phyloP scores from a whole-genome alignment of 2,113 vertebrate species.

The Centropus unirufus region DNA sequence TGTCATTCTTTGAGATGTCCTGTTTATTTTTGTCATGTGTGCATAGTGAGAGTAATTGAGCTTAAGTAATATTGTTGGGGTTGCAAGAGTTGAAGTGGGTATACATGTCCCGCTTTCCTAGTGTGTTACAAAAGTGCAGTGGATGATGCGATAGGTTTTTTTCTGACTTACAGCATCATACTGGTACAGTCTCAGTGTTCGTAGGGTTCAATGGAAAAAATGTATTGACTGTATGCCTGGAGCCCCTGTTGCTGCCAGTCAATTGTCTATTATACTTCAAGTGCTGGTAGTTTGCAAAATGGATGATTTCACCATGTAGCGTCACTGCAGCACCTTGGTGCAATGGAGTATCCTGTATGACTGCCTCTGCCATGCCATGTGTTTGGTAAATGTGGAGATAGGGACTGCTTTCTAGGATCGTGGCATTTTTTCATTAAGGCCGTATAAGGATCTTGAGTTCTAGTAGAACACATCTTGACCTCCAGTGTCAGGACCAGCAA shows the following conservation, averaged over 20 bases:
- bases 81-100: not conserved
- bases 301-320: not conserved
- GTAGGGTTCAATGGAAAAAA: not conserved
- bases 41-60: not conserved
- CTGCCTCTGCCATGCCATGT: not conserved
- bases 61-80: not conserved
- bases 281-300: not conserved
- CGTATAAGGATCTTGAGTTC: not conserved
- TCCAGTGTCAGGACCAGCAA: fast-evolving
- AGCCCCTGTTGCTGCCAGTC: not conserved
- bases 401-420: not conserved
- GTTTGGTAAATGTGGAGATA: not conserved
- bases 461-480: fast-evolving
- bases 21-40: not conserved
- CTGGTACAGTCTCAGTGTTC: not conserved
- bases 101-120: not conserved
- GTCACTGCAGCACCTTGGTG: not conserved
- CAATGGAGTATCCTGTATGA: not conserved
- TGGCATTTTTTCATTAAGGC: not conserved
- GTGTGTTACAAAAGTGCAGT: not conserved
- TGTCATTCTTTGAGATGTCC: not conserved
- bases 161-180: not conserved
- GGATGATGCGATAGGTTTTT: not conserved
- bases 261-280: not conserved
- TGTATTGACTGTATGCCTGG: not conserved